Conservation (phyloP, 2,797 vertebrate species). For the Darevskia mixta region DNA sequence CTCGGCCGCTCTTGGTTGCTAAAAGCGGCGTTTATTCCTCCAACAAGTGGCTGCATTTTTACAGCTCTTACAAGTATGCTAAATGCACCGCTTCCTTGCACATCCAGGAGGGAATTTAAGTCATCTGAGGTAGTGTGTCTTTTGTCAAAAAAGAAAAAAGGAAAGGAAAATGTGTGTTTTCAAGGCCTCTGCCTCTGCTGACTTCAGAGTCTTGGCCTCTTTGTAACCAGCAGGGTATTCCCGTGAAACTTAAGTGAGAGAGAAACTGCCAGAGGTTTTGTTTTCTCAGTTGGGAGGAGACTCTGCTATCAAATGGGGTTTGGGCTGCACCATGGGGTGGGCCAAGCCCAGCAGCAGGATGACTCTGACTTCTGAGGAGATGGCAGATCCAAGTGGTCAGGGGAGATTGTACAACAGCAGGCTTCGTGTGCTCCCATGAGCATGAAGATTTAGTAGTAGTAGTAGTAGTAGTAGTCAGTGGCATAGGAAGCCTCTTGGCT, state of each 20-base stretch:
- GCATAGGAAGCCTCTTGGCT: too few relatives aligned
- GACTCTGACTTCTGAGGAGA: background rate
- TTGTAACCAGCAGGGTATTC: background rate
- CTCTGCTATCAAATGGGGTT: background rate
- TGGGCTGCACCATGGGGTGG: background rate
- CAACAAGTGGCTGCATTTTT: slow-evolving; percentile 41
- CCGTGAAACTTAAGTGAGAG: background rate
- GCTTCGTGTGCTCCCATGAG: background rate
- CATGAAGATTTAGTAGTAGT: background rate
- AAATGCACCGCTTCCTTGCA: slow-evolving; percentile 10
- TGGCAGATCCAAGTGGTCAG: background rate
- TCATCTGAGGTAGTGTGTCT: background rate
- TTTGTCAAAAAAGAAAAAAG: background rate
- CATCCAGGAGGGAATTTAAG: slow-evolving; percentile 35
- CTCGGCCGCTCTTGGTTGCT: slow-evolving; percentile 41
- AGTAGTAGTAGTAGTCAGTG: too few relatives aligned
- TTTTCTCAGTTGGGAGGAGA: background rate
- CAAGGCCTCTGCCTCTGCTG: background rate
- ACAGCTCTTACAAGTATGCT: slow-evolving; percentile 38
- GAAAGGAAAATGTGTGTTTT: background rate
- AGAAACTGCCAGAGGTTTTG: background rate
- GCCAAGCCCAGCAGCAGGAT: too few relatives aligned
- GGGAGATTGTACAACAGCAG: background rate
- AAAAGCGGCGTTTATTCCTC: slow-evolving; percentile 50
- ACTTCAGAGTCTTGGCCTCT: background rate